Percentiles rank a stretch among this genome's conserved stretches.
phyloP scores from a whole-genome alignment of 2,888 invertebrate species.

The Aethes cnicana region DNA sequence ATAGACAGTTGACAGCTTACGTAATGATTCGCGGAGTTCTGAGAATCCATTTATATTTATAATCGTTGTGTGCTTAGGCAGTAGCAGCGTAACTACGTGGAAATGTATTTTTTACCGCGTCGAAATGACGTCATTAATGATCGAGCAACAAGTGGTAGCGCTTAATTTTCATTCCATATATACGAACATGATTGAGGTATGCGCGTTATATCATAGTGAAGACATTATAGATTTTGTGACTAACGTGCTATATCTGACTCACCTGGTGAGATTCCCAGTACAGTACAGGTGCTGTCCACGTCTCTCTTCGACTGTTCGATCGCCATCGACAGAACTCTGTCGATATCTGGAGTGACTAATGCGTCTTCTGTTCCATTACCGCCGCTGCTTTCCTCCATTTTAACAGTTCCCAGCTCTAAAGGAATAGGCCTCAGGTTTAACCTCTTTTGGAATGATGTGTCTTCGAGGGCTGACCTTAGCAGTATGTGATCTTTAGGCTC shows the following conservation, averaged over 20 bases:
- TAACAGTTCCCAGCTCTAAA: slow-evolving; percentile 82
- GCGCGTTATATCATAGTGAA: not conserved
- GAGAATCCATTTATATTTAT: slow-evolving; percentile 64
- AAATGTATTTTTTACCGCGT: slow-evolving; percentile 58
- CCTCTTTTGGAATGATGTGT: slow-evolving; percentile 92
- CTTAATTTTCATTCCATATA: slow-evolving; percentile 13
- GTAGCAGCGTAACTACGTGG: slow-evolving; percentile 57
- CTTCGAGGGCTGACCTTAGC: slow-evolving; percentile 90
- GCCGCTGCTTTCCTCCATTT: slow-evolving; percentile 87
- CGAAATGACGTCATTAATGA: slow-evolving; percentile 63
- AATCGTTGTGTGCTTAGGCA: slow-evolving; percentile 55
- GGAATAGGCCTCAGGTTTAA: slow-evolving; percentile 92
- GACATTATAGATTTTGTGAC: slow-evolving; percentile 1
- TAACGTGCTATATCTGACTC: slow-evolving; percentile 61
- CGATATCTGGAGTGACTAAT: slow-evolving; percentile 88
- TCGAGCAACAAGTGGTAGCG: slow-evolving; percentile 3
- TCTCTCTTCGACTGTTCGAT: slow-evolving; percentile 93
- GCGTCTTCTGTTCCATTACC: slow-evolving; percentile 78
- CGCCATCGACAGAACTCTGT: slow-evolving; percentile 91
- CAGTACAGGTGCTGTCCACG: slow-evolving; percentile 91
- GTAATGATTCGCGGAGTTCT: slow-evolving; percentile 66
- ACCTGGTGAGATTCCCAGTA: slow-evolving; percentile 94
- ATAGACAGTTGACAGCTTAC: slow-evolving; percentile 55
- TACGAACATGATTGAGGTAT: slow-evolving; percentile 17
- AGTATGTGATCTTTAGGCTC: slow-evolving; percentile 87